A percentile compares a stretch with the other conserved stretches of the same genome.
phyloP scores from a whole-genome alignment of 1,140 invertebrate species.

The Thaumetopoea pityocampa region DNA sequence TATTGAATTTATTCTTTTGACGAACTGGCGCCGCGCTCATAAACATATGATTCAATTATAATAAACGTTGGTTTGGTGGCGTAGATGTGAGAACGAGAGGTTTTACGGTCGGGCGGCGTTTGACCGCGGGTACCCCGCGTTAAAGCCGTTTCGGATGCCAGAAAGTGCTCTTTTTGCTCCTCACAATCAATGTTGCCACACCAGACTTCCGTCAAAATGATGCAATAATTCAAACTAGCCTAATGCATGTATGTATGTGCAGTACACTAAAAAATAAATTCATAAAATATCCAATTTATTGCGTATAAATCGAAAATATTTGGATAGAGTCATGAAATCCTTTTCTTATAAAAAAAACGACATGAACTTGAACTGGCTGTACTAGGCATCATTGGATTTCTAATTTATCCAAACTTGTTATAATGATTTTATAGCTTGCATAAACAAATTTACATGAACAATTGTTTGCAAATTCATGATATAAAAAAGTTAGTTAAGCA shows the following conservation, averaged over 20 bases:
- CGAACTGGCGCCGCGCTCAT: slow-evolving; percentile 40
- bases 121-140: slow-evolving; percentile 35
- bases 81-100: slow-evolving; percentile 52
- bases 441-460: no score
- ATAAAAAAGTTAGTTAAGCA: slow-evolving; percentile 17
- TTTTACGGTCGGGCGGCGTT: slow-evolving; percentile 47
- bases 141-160: slow-evolving; percentile 45
- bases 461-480: no score
- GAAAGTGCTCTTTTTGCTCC: slow-evolving; percentile 49
- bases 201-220: slow-evolving; percentile 5
- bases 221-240: slow-evolving; percentile 14
- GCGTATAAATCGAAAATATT: no score
- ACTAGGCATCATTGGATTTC: no score
- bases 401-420: no score
- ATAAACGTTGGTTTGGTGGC: slow-evolving; percentile 53
- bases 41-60: slow-evolving; percentile 66
- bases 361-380: no score
- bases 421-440: no score
- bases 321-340: no score
- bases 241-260: background rate
- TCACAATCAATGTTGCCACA: no score
- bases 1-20: slow-evolving; percentile 48
- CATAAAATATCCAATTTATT: no score
- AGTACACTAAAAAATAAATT: no score
- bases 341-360: no score